phyloP scores from a whole-genome alignment of 2,113 vertebrate species.

The Epinephelus lanceolatus region DNA sequence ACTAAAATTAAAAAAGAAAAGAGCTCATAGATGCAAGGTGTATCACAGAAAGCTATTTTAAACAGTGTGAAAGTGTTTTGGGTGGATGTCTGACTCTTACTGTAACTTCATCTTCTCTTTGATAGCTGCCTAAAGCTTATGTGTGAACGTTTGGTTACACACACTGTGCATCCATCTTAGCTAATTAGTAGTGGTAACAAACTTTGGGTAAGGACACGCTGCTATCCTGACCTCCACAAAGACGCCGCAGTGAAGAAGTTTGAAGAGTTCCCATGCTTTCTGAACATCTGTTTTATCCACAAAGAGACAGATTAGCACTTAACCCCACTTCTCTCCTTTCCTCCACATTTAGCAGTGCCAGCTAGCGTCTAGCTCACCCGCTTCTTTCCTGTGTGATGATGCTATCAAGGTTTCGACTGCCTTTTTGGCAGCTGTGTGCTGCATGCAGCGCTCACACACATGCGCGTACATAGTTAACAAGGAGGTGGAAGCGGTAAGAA shows the following conservation, averaged over 20 bases:
- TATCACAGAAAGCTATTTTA: not conserved
- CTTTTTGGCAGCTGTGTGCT: slow-evolving; percentile 73
- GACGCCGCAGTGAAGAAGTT: slow-evolving; percentile 55
- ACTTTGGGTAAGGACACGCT: slow-evolving; percentile 40
- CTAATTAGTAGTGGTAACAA: slow-evolving; percentile 66
- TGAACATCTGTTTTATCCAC: slow-evolving; percentile 76
- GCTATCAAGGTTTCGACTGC: slow-evolving; percentile 83
- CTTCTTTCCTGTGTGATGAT: slow-evolving; percentile 85
- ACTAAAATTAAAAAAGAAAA: not conserved
- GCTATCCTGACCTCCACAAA: slow-evolving; percentile 55
- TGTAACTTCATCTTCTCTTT: slow-evolving; percentile 20
- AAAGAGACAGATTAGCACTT: slow-evolving; percentile 67
- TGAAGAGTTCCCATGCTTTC: slow-evolving; percentile 64
- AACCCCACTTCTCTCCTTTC: slow-evolving; percentile 66
- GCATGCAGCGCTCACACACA: slow-evolving; percentile 47
- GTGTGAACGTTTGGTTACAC: slow-evolving; percentile 38
- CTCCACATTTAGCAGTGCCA: slow-evolving; percentile 64
- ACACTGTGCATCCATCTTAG: slow-evolving; percentile 21
- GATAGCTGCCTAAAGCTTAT: slow-evolving; percentile 3
- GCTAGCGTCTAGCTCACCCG: slow-evolving; percentile 57
- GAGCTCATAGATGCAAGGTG: not conserved
- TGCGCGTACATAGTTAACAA: slow-evolving; percentile 22
- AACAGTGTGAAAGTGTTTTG: not conserved
- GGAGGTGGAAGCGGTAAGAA: slow-evolving; percentile 94
- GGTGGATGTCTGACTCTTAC: not conserved